These are phyloP conservation scores for Python bivittatus DNA, from an alignment of 2,113 vertebrate species.

Conservation along the genomic window DNA sequence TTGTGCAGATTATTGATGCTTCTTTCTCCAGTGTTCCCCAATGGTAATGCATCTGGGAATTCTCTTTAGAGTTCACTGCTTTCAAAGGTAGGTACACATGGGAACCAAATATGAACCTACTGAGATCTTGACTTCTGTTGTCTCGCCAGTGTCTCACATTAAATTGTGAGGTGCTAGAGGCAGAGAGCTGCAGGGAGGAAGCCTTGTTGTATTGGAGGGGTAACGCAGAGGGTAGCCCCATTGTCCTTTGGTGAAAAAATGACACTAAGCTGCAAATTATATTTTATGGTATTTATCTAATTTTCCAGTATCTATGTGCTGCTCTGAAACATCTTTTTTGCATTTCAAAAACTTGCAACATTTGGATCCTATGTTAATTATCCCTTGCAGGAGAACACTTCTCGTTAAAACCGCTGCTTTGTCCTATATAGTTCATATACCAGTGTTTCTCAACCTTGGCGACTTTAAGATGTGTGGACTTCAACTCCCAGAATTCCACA, in stretches of 20 bases:
- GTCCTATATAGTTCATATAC: background rate
- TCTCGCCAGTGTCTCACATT: background rate
- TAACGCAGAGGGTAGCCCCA: background rate
- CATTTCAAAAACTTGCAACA: background rate
- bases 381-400: background rate
- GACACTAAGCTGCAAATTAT: background rate
- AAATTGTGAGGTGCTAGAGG: background rate
- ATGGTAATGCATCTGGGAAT: background rate
- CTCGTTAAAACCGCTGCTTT: background rate
- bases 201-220: background rate
- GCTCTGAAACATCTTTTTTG: background rate
- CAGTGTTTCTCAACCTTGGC: no score
- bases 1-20: background rate
- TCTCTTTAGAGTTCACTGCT: background rate
- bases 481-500: no score
- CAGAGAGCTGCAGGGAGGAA: background rate
- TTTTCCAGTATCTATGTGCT: background rate
- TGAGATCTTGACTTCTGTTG: background rate
- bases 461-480: no score
- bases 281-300: background rate
- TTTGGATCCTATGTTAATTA: background rate
- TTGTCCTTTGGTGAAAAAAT: background rate
- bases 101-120: background rate
- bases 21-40: background rate
- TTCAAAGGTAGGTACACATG: background rate